A percentile compares a stretch with the other conserved stretches of the same genome.
These are phyloP conservation scores for Meloidogyne hapla DNA, from an alignment of 1,140 invertebrate species.

Conservation along the genomic window DNA sequence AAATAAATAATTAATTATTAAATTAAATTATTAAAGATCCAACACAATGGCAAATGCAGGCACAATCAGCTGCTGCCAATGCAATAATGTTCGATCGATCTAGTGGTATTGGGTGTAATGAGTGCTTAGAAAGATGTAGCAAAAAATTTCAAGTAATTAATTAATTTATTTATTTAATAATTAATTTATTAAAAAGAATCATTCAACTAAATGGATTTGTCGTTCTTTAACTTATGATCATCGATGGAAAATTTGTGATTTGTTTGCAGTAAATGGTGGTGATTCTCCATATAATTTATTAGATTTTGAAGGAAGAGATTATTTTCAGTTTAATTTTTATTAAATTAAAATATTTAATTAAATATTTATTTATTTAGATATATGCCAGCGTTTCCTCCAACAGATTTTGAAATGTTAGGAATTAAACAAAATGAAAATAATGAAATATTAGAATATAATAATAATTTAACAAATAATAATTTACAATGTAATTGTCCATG, in stretches of 20 bases:
- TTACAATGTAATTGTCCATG: background rate
- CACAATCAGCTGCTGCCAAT: conserved; percentile 47
- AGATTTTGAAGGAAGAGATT: conserved; percentile 49
- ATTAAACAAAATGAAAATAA: background rate
- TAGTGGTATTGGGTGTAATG: conserved; percentile 42
- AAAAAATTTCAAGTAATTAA: conserved; percentile 6
- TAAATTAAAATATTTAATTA: background rate
- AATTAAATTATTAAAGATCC: conserved; percentile 33
- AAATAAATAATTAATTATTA: background rate
- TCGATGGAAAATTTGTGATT: conserved; percentile 53
- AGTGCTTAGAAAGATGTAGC: conserved; percentile 49
- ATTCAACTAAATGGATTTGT: conserved; percentile 47
- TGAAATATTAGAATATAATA: background rate
- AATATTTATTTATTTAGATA: conserved; percentile 26
- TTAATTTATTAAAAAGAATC: conserved; percentile 30
- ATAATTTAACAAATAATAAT: background rate
- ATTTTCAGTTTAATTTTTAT: conserved; percentile 43
- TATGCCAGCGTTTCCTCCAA: conserved; percentile 51
- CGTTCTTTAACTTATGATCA: conserved; percentile 55
- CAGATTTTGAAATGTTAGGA: conserved; percentile 40
- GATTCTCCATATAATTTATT: conserved; percentile 48
- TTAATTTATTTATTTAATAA: background rate
- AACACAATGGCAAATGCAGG: conserved; percentile 47
- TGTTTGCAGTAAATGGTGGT: conserved; percentile 55
- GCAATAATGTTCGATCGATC: conserved; percentile 55